These are phyloP conservation scores for Anguilla anguilla DNA, from an alignment of 2,797 vertebrate genomes.

Conservation along the genomic window DNA sequence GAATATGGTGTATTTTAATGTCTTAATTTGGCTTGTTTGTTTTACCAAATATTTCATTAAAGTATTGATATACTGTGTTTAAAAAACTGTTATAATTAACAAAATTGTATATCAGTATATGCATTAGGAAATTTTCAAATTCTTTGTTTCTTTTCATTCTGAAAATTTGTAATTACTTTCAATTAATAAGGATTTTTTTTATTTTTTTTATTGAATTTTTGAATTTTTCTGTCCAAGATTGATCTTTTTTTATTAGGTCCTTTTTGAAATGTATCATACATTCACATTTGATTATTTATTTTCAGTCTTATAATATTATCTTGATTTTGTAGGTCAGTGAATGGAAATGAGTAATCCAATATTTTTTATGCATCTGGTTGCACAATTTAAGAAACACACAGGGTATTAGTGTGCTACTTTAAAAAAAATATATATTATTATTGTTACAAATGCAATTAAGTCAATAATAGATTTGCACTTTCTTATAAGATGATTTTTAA, in stretches of 20 bases:
- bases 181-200: neutral
- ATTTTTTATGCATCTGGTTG: neutral
- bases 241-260: neutral
- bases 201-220: neutral
- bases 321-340: neutral
- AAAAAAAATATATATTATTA: neutral
- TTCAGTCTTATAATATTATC: neutral
- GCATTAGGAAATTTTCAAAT: neutral
- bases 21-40: neutral
- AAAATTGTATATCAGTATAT: slow-evolving; percentile 5
- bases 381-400: neutral
- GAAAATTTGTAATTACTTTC: neutral
- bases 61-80: neutral
- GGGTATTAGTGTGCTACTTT: neutral
- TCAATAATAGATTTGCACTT: neutral
- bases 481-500: neutral
- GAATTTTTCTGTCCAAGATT: neutral
- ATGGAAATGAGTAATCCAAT: neutral
- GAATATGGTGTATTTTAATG: neutral
- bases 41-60: slow-evolving; percentile 8
- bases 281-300: neutral
- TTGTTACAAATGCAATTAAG: neutral
- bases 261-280: neutral
- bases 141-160: neutral
- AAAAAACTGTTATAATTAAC: neutral